These are phyloP conservation scores for Numida meleagris DNA, from an alignment of 2,113 vertebrate species.

Conservation along the genomic window DNA sequence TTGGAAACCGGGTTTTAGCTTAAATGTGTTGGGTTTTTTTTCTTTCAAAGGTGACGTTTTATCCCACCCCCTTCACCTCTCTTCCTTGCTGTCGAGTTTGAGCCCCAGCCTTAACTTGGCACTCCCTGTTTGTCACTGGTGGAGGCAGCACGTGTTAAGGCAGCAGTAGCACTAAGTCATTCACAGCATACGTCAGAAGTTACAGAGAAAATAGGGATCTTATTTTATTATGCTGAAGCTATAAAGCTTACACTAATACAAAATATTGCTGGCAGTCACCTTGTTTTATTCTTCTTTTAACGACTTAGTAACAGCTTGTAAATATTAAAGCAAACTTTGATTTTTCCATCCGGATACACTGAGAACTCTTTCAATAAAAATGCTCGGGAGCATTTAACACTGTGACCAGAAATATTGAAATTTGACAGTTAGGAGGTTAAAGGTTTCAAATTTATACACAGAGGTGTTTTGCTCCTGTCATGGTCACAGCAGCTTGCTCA, in stretches of 20 bases:
- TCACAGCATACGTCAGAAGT: conserved; percentile 12
- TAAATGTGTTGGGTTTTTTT: neutral
- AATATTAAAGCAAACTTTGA: conserved; percentile 77
- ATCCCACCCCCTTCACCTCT: neutral
- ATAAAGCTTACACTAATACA: conserved; percentile 64
- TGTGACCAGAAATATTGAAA: conserved; percentile 82
- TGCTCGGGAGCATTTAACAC: conserved; percentile 77
- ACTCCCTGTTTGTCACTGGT: conserved; percentile 38
- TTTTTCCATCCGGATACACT: conserved; percentile 73
- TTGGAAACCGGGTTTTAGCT: neutral
- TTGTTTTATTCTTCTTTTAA: conserved; percentile 75
- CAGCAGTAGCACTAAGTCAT: conserved; percentile 47
- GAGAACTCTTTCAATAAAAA: conserved; percentile 71
- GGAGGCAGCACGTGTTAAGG: neutral
- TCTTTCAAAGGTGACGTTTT: neutral
- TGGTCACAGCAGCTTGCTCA: conserved; percentile 63
- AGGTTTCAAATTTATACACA: conserved; percentile 80
- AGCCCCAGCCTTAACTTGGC: neutral
- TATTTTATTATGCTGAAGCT: conserved; percentile 64
- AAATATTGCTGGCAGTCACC: conserved; percentile 64
- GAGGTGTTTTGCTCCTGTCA: conserved; percentile 80
- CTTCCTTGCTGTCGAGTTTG: neutral
- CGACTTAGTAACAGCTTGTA: conserved; percentile 72
- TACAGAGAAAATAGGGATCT: conserved; percentile 46
- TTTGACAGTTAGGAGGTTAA: conserved; percentile 79